Evolutionary conservation across 2,888 invertebrate species (phyloP).

Genomic region (Sinelater perroti): DNA sequence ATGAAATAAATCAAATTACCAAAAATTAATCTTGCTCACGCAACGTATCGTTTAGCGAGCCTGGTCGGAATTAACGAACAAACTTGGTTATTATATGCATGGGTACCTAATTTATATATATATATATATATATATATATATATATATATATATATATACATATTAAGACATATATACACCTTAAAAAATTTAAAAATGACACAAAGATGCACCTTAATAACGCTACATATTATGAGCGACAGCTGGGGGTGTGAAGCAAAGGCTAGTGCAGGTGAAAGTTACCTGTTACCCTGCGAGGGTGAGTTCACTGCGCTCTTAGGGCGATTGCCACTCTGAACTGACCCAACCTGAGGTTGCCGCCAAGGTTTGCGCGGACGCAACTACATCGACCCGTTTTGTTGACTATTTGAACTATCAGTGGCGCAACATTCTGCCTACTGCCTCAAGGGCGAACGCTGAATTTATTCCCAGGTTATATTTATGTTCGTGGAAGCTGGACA

Average conservation of each 20-base stretch:
- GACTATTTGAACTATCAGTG: conserved; percentile 21
- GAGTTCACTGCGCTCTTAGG: conserved; percentile 49
- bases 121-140: too few species aligned
- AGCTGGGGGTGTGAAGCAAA: conserved; percentile 43
- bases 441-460: conserved; percentile 8
- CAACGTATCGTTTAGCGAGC: conserved; percentile 5
- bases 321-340: conserved; percentile 43
- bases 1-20: conserved; percentile 6
- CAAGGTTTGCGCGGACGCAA: conserved; percentile 50
- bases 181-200: too few species aligned
- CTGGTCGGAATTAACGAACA: too few species aligned
- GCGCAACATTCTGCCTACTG: conserved; percentile 16
- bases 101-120: too few species aligned
- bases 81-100: too few species aligned
- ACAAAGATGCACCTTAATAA: too few species aligned
- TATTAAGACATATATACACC: too few species aligned
- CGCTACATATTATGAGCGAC: too few species aligned
- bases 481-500: conserved; percentile 12
- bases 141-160: too few species aligned
- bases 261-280: conserved; percentile 48
- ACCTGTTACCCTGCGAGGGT: conserved; percentile 50
- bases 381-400: conserved; percentile 46
- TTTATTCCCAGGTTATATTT: conserved; percentile 7
- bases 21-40: conserved; percentile 10
- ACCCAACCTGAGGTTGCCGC: conserved; percentile 35